These are phyloP conservation scores for Palythoa heliodiscus DNA, from an alignment of 92 coral and sea anemone species.

Conservation along the genomic window DNA sequence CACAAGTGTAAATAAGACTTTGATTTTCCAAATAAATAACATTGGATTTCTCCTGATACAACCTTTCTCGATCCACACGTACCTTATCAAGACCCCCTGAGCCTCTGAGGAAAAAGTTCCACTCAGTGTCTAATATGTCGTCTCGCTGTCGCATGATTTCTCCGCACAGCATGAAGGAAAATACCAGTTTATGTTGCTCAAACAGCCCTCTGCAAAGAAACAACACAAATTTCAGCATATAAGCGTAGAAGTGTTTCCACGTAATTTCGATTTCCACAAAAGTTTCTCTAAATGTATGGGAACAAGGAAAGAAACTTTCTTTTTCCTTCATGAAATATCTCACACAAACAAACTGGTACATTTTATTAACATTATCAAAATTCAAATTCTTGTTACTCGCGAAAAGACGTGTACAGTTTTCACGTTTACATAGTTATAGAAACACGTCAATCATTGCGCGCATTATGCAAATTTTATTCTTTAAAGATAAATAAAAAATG, in stretches of 20 bases:
- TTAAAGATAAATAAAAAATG: background rate
- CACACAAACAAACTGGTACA: no score
- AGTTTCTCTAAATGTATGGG: no score
- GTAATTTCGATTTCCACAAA: no score
- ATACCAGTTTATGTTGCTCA: slow-evolving; percentile 95
- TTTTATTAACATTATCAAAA: no score
- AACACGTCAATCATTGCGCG: no score
- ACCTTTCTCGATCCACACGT: background rate
- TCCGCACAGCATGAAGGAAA: slow-evolving; percentile 97
- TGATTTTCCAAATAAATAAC: no score
- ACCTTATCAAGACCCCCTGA: slow-evolving; percentile 94
- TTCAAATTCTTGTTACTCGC: no score
- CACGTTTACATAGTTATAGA: no score
- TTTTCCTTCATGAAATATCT: no score
- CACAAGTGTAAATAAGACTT: background rate
- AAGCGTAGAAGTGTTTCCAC: background rate
- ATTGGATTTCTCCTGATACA: background rate
- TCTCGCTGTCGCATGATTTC: slow-evolving; percentile 93
- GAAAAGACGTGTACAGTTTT: no score
- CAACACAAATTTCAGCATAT: background rate
- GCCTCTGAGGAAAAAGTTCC: slow-evolving; percentile 97
- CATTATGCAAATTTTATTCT: background rate
- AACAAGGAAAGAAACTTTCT: background rate
- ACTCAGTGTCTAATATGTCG: slow-evolving; percentile 81
- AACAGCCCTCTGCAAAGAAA: slow-evolving; percentile 79